These are phyloP conservation scores for Drosophila dunni DNA, from an alignment of 1,140 invertebrate genomes.

Conservation along the genomic window DNA sequence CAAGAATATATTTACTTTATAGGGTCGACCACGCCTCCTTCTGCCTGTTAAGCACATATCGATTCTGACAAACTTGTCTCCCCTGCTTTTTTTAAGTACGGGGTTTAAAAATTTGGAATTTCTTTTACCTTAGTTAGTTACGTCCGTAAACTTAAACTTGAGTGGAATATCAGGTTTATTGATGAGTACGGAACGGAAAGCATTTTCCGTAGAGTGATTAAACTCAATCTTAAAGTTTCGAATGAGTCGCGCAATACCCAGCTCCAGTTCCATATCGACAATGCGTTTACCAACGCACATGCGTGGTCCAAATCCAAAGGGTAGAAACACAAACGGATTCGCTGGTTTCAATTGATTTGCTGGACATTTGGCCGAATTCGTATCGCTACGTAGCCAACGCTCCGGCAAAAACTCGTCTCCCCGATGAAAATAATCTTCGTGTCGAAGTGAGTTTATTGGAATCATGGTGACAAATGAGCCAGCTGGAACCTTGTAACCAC, in stretches of 20 bases:
- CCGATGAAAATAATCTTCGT: constrained; percentile 85
- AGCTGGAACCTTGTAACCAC: constrained; percentile 87
- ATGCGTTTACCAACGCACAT: constrained; percentile 88
- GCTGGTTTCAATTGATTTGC: constrained; percentile 75
- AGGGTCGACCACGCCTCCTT: no score
- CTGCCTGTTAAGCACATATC: no score
- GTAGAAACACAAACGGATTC: constrained; percentile 87
- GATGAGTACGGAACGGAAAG: constrained; percentile 60
- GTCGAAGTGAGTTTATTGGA: constrained; percentile 79
- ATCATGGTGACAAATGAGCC: constrained; percentile 86
- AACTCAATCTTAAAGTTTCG: constrained; percentile 86
- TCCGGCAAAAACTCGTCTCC: constrained; percentile 87
- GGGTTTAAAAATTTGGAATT: no score
- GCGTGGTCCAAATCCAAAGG: constrained; percentile 88
- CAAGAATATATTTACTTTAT: no score
- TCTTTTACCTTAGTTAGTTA: constrained; percentile 38
- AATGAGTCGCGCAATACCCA: constrained; percentile 87
- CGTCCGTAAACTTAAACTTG: constrained; percentile 72
- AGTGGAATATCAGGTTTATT: constrained; percentile 73
- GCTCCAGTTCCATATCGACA: constrained; percentile 89
- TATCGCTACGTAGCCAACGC: constrained; percentile 85
- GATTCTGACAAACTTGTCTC: no score
- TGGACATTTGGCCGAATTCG: constrained; percentile 38
- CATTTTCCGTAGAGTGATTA: constrained; percentile 76
- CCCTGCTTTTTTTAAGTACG: no score